Evolutionary conservation across 2,888 invertebrate species (phyloP).

Genomic region (Limnephilus auricula): DNA sequence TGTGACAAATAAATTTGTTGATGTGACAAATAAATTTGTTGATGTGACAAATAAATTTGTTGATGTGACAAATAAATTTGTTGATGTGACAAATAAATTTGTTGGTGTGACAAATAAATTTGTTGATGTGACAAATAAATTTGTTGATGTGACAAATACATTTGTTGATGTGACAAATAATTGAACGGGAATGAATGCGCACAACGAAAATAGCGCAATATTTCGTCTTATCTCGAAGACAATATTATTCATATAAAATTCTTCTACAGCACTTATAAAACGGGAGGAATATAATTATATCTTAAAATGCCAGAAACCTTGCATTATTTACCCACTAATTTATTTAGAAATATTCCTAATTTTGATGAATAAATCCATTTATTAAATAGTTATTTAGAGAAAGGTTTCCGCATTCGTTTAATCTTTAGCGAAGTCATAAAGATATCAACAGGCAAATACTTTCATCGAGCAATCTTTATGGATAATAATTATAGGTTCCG

Average conservation of each 20-base stretch:
- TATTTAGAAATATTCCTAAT: conserved; percentile 34
- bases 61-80: neutral
- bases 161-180: neutral
- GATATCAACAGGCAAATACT: neutral
- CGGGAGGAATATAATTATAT: conserved; percentile 32
- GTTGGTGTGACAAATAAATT: neutral
- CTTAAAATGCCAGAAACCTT: neutral
- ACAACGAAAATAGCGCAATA: neutral
- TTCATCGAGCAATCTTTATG: neutral
- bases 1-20: neutral
- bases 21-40: neutral
- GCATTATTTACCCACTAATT: conserved; percentile 5
- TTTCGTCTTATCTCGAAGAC: neutral
- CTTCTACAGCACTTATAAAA: neutral
- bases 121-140: neutral
- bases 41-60: neutral
- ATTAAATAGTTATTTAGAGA: neutral
- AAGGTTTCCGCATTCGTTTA: neutral
- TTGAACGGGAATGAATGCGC: neutral
- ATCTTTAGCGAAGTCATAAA: neutral
- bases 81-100: neutral
- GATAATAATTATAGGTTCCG: neutral
- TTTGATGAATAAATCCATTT: conserved; percentile 17
- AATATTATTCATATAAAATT: neutral
- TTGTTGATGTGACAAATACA: neutral